Evolutionary conservation across 2,888 invertebrate species (phyloP), one percentile per base, ranked within the genome.

Genomic region (Stomorhina lunata): DNA sequence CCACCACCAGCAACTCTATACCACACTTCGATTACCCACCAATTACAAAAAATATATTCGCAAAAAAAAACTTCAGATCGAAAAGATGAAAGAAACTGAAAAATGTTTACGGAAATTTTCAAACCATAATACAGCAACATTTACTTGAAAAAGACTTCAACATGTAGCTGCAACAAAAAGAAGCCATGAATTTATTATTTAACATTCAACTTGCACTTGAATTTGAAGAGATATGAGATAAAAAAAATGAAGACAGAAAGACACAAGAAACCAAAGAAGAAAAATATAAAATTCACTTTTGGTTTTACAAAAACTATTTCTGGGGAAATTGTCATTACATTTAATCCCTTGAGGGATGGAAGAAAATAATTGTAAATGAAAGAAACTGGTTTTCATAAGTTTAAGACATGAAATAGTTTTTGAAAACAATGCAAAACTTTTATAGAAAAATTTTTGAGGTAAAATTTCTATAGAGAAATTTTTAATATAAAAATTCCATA

Each of bases 201-300:
- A 82, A 75, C 78, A 82, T 82, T 82, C 78, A 78, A 82, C 81
- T 82, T 82, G 81, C 81, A 82, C 81, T 82, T 82, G 81, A 82
- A 82, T 72, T 79, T 65, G 27, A 37, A n/a, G 15, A 55, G 55
- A 55, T 15, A 20, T 25, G 17, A 57, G 25, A 22, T 25, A 5
- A 12, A 45, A 15, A 15, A 50, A 37, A 50, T n/a, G n/a, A n/a
- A n/a, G n/a, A n/a, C n/a, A n/a, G n/a, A n/a, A n/a, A 32, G 9
- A 32, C 32, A 32, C 4, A 32, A 32, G 9, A 32, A 9, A 32
- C 32, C 4, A 32, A 32, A 32, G 9, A 32, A 32, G 9, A 32
- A 9, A 32, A 32, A 32, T 6, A 9, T 6, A 32, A 32, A 32
- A 5, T 32, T 32, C 32, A 32, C 32, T 32, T 6, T 32, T 32